Conservation (phyloP, 1,140 invertebrate species). For the Bombus vancouverensis region DNA sequence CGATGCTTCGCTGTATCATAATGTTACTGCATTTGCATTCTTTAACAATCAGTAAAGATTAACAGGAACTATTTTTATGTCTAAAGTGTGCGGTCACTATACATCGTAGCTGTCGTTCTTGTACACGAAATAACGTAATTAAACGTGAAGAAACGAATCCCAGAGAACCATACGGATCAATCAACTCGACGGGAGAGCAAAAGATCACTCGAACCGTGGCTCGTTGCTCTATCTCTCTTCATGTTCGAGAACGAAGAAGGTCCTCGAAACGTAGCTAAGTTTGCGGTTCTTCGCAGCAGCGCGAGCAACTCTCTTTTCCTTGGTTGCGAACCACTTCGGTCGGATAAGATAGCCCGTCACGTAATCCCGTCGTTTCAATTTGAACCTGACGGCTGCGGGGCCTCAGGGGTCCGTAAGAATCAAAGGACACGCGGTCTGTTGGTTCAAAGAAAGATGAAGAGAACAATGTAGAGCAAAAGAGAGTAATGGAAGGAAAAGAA, state of each 20-base stretch:
- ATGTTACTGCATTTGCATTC: too few relatives aligned
- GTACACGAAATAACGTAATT: background rate
- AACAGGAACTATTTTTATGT: background rate
- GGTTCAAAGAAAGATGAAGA: conserved; percentile 36
- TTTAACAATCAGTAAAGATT: background rate
- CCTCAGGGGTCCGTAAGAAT: conserved; percentile 39
- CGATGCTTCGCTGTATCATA: too few relatives aligned
- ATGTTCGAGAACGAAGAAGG: background rate
- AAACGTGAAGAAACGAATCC: background rate
- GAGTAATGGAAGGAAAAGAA: too few relatives aligned
- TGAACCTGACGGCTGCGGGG: conserved; percentile 54
- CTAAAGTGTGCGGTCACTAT: background rate
- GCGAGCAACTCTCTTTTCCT: background rate
- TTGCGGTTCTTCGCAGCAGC: background rate
- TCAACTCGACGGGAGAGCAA: background rate
- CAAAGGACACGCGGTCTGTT: conserved; percentile 52
- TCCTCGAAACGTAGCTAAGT: conserved; percentile 28
- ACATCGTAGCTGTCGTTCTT: background rate
- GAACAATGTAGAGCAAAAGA: too few relatives aligned
- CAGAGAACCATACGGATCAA: background rate
- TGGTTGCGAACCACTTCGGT: conserved; percentile 8
- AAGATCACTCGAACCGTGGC: background rate
- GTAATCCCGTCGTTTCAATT: conserved; percentile 49
- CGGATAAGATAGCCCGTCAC: conserved; percentile 25
- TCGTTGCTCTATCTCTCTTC: background rate